These are phyloP conservation scores for Latrodectus hesperus DNA, from an alignment of 2,888 invertebrate genomes.

Conservation along the genomic window DNA sequence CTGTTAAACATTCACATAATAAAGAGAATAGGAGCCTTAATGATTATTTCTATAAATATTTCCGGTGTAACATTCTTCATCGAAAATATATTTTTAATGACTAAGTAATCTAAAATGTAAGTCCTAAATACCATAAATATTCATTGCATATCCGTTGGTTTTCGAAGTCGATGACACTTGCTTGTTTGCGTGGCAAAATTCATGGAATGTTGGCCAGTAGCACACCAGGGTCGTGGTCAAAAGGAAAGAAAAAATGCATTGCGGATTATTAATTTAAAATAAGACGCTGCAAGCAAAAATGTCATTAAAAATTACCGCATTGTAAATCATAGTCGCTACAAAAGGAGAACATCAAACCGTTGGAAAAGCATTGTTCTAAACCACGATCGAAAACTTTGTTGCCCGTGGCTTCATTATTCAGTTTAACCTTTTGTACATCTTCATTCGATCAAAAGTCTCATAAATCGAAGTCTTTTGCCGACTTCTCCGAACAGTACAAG, in stretches of 20 bases:
- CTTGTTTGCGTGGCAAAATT: background rate
- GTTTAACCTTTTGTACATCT: background rate
- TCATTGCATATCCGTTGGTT: too few relatives aligned
- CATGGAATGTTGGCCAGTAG: background rate
- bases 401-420: background rate
- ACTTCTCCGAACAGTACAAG: background rate
- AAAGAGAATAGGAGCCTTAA: too few relatives aligned
- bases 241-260: background rate
- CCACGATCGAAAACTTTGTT: background rate
- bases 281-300: background rate
- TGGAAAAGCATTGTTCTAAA: background rate
- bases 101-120: too few relatives aligned
- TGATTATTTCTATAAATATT: too few relatives aligned
- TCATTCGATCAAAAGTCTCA: too few relatives aligned
- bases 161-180: too few relatives aligned
- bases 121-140: too few relatives aligned
- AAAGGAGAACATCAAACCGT: background rate
- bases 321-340: background rate
- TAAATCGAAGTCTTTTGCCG: background rate
- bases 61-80: too few relatives aligned
- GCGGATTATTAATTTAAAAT: background rate
- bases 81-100: too few relatives aligned
- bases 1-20: too few relatives aligned
- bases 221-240: background rate
- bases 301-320: background rate